Percentiles rank a stretch among this genome's conserved stretches.
Conservation (phyloP, 2,888 invertebrate species). For the Drosophila kambysellisi region DNA sequence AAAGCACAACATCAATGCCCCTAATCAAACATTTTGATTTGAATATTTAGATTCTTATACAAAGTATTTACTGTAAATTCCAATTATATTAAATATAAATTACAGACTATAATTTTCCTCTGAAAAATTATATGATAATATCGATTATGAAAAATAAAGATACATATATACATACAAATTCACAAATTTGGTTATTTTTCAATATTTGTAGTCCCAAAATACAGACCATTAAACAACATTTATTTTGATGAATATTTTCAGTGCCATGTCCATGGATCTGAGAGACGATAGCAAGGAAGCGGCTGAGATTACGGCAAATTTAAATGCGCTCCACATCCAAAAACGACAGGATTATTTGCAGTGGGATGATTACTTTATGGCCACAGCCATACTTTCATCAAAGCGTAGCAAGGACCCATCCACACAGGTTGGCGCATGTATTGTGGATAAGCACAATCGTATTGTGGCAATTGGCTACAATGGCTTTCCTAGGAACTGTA, state of each 20-base stretch:
- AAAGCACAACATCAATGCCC: constrained; percentile 6
- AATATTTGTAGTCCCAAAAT: not conserved
- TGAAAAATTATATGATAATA: constrained; percentile 43
- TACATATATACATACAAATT: constrained; percentile 30
- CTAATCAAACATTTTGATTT: constrained; percentile 62
- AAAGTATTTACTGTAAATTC: constrained; percentile 75
- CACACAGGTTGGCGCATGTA: constrained; percentile 97
- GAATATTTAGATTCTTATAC: constrained; percentile 57
- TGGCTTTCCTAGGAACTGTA: constrained; percentile 97
- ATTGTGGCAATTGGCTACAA: constrained; percentile 98
- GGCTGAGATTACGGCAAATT: not conserved
- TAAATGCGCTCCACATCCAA: not conserved
- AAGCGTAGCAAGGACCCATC: constrained; percentile 97
- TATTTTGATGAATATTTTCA: constrained; percentile 22
- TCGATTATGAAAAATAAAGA: constrained; percentile 64
- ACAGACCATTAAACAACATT: not conserved
- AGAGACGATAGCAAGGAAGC: not conserved
- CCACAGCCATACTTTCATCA: constrained; percentile 94
- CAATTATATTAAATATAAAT: constrained; percentile 68
- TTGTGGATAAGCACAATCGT: constrained; percentile 93
- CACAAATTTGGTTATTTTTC: not conserved
- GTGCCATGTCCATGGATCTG: constrained; percentile 28
- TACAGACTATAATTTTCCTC: constrained; percentile 58
- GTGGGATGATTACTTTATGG: constrained; percentile 99
- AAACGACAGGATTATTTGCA: constrained; percentile 90